A percentile compares a stretch with the other conserved stretches of the same genome.
Conservation (phyloP, 2,113 vertebrate genomes). For the Thermophis baileyi region DNA sequence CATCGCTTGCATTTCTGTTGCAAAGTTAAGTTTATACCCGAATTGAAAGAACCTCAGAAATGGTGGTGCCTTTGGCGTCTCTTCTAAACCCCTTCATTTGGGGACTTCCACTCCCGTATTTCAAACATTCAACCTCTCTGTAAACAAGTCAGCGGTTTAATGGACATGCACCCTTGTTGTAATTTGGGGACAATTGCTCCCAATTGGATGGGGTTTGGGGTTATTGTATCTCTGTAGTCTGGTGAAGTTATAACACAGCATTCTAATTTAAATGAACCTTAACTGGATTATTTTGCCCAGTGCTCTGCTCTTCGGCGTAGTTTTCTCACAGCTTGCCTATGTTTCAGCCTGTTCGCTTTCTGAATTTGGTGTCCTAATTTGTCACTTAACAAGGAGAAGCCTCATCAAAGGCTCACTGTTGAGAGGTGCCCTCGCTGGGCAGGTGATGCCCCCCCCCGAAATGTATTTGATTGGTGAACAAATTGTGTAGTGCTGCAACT, state of each 20-base stretch:
- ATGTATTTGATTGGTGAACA: neutral
- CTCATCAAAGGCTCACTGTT: neutral
- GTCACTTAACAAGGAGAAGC: neutral
- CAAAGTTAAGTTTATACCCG: neutral
- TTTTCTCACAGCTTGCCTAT: neutral
- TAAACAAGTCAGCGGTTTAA: neutral
- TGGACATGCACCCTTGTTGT: neutral
- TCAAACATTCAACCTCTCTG: neutral
- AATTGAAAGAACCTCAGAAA: constrained; percentile 28
- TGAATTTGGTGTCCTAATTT: neutral
- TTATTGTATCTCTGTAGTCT: neutral
- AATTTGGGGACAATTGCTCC: neutral
- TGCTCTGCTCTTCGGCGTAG: neutral
- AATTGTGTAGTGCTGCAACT: neutral
- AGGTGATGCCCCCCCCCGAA: fast-evolving
- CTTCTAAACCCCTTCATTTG: constrained; percentile 15
- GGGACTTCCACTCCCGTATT: neutral
- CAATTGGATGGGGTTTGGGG: neutral
- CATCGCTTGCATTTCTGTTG: neutral
- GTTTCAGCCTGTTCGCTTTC: neutral
- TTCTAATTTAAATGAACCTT: neutral
- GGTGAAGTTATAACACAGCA: neutral
- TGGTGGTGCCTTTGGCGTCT: constrained; percentile 7
- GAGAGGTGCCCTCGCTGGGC: neutral
- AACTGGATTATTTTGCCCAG: fast-evolving